Base-by-base conservation (phyloP, 37 sponge, comb jelly and placozoan genomes). In the Halichondria panicea region DNA sequence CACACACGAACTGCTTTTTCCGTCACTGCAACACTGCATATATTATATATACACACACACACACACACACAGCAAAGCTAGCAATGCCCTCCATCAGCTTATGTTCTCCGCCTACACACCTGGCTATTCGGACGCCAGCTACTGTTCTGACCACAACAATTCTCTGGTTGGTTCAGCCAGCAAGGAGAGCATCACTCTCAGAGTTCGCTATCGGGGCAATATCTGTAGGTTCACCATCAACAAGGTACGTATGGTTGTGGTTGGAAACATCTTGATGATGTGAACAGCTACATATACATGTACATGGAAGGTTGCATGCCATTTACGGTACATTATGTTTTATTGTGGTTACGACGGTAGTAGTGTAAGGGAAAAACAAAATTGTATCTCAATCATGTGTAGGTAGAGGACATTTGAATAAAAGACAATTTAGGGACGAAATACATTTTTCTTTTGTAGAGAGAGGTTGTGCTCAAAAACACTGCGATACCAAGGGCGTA, bases 131-230 rank as follows among this genome's bases (percentile, higher is more conserved):
- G 66, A 65, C 53, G 21, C 24, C 38, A 7, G 37, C 38, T 63
- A 31, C 45, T 24, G 31, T 32, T 63, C 33, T 41, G 31, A n/a
- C 44, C 25, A 62, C 61, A 7, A 34, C 12, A 73, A 54, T 41
- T 5, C 21, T 7, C 1, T 37, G 39, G 34, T 1, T 35, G 45
- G 63, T 32, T 18, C 68, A 12, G 38, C 43, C 4, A 31, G 24
- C 25, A 38, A 57, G 3, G 34, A 53, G 18, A 33, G 44, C 32
- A 48, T 87, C 76, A 87, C 63, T 12, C 59, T 87, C 7, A 66
- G 88, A 61, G 77, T 87, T 22, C 53, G 88, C 21, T 87, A 82
- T 46, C 56, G 63, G 34, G 88, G 88, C 40, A 80, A 75, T 45
- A 31, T 87, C 6, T 67, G 70, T 63, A 80, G 68, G 39, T 87